A percentile compares a stretch with the other conserved stretches of the same genome.
phyloP scores from a whole-genome alignment of 1,140 invertebrate genomes.

The Chelonus insularis region DNA sequence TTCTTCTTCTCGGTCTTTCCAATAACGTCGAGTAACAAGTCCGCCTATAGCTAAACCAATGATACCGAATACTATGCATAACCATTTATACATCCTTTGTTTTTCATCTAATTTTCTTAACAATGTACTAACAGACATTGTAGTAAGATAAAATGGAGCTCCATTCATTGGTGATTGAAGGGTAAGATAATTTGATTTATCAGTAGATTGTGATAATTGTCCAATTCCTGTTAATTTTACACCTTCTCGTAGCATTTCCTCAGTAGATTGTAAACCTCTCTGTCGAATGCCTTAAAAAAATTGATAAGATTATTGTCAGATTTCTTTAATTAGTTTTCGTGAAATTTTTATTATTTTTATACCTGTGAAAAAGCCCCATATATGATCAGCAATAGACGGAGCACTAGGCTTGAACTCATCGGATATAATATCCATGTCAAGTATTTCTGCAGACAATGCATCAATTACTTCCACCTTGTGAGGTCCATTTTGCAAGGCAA shows the following conservation, averaged over 20 bases:
- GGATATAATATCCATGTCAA: conserved; percentile 77
- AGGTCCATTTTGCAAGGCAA: conserved; percentile 67
- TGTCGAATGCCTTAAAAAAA: conserved; percentile 62
- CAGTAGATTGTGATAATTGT: conserved; percentile 62
- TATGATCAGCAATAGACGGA: conserved; percentile 71
- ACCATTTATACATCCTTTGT: conserved; percentile 65
- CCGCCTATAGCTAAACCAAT: conserved; percentile 69
- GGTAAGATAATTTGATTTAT: conserved; percentile 61
- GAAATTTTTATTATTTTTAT: background rate
- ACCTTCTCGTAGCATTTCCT: conserved; percentile 76
- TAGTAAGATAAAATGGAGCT: conserved; percentile 73
- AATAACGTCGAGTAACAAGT: conserved; percentile 67
- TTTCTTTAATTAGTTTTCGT: no score
- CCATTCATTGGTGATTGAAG: conserved; percentile 71
- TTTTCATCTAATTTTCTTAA: conserved; percentile 70
- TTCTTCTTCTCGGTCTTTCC: conserved; percentile 62
- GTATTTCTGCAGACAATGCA: conserved; percentile 71
- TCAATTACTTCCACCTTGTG: conserved; percentile 72
- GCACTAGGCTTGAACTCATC: conserved; percentile 75
- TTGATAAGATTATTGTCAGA: background rate
- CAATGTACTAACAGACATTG: conserved; percentile 68
- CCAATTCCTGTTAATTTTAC: conserved; percentile 76
- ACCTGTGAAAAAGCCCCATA: conserved; percentile 80
- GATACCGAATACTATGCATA: conserved; percentile 69
- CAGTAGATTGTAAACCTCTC: conserved; percentile 76